Evolutionary conservation across 2,888 invertebrate genomes (phyloP), one percentile per base, ranked within the genome.

Genomic region (Drosophila borealis): DNA sequence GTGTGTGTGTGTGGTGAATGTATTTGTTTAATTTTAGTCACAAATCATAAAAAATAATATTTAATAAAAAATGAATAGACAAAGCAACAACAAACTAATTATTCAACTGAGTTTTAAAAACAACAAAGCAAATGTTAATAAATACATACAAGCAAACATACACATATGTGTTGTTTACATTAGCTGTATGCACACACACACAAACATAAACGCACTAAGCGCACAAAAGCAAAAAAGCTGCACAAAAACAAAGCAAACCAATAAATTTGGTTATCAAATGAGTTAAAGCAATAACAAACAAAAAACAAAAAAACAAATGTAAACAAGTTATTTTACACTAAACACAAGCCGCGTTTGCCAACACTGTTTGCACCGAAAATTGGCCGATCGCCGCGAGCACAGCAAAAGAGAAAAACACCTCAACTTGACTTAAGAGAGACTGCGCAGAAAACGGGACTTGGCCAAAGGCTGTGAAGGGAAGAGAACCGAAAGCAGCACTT

Each of bases 21-120:
- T 33, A 42, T 59, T 59, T 33, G 55, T 56, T 29, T 44, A 44
- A 33, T 63, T 65, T 75, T 73, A 75, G 46, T 74, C 44, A 75
- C 54, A 76, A 76, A 74, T 69, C 41, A 74, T 64, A 56, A 63
- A 37, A 56, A 13, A 46, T 42, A 49, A 55, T 33, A 44, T 13
- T 10, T n/a, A 42, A 29, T 41, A 11, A 14, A 61, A 21, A 29
- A 46, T 41, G 9, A 61, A 54, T 42, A 29, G 17, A 48, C 48
- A 55, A 65, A 65, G 57, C 62, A 60, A 51, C 10, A 55, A 53
- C 17, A 68, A 60, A 60, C 25, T 14, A 46, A 29, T 29, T 29
- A 8, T 6, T 25, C 5, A 8, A 25, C 25, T 2, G 6, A 25
- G 25, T 29, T 29, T 29, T 21, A 21, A 29, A 36, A 51, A 8